Conservation (phyloP, 2,888 invertebrate species). For the Amphimallon solstitiale region DNA sequence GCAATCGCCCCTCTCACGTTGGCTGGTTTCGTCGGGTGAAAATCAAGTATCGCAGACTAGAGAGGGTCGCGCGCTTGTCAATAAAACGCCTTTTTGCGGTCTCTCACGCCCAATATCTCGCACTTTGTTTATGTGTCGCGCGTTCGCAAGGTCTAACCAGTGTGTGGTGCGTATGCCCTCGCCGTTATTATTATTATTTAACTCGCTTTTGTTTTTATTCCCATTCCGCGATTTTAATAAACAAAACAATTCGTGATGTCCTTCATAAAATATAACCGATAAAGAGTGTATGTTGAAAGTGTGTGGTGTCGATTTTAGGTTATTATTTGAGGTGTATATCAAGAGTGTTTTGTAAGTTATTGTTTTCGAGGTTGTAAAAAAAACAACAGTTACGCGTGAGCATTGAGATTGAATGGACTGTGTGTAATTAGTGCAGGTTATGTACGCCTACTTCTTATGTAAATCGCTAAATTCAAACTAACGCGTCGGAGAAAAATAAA, state of each 20-base stretch:
- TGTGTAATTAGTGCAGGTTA: too few species aligned
- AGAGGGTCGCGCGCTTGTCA: constrained; percentile 57
- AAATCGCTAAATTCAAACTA: too few species aligned
- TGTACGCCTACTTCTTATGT: too few species aligned
- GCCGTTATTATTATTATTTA: constrained; percentile 7
- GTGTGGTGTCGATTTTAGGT: background rate
- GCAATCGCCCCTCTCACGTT: background rate
- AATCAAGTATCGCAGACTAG: constrained; percentile 52
- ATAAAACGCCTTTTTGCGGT: constrained; percentile 61
- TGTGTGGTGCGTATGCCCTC: too few species aligned
- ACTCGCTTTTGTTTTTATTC: constrained; percentile 6
- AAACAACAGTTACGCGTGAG: too few species aligned
- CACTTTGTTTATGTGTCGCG: constrained; percentile 43
- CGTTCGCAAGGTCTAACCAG: constrained; percentile 14
- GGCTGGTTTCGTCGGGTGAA: constrained; percentile 56
- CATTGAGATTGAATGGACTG: too few species aligned
- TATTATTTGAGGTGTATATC: too few species aligned
- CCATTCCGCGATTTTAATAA: too few species aligned
- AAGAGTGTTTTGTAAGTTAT: too few species aligned
- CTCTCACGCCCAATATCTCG: constrained; percentile 52
- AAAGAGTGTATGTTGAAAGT: background rate
- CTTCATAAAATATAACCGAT: too few species aligned
- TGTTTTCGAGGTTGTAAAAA: too few species aligned
- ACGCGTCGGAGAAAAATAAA: background rate
- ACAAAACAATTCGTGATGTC: background rate